Conservation (phyloP, 2,797 vertebrate genomes). For the Muscicapa striata region DNA sequence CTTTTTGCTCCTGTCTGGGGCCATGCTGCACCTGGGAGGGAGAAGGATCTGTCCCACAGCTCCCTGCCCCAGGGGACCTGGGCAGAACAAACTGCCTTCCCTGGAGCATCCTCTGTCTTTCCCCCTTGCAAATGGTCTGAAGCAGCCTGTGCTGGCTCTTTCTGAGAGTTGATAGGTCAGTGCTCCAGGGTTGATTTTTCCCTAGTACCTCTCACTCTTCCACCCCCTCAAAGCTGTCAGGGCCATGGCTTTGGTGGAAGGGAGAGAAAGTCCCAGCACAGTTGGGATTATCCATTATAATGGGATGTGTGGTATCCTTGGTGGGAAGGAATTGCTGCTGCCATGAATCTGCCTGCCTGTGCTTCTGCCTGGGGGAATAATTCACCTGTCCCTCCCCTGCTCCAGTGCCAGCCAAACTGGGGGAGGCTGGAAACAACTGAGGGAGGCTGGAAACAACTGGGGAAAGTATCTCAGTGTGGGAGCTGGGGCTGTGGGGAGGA, state of each 20-base stretch:
- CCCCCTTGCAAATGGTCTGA: neutral
- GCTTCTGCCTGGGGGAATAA: neutral
- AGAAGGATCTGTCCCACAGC: neutral
- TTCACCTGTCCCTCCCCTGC: neutral
- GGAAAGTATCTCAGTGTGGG: neutral
- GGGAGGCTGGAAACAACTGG: neutral
- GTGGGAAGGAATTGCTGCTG: constrained; percentile 55
- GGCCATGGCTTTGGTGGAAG: neutral
- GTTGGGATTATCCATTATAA: neutral
- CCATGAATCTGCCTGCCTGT: neutral
- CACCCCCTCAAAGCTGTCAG: neutral
- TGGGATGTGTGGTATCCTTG: neutral
- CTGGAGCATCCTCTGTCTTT: neutral
- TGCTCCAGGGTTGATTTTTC: neutral
- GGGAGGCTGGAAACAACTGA: neutral
- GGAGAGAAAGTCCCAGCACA: constrained; percentile 37
- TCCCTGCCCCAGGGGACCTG: neutral
- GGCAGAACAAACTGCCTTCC: neutral
- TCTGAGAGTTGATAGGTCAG: neutral
- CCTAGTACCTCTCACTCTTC: neutral
- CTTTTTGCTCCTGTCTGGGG: neutral
- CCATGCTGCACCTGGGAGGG: accelerated
- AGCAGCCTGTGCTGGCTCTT: neutral
- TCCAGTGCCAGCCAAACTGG: neutral
- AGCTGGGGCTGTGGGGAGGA: neutral